Conservation (phyloP, 2,113 vertebrate genomes). For the Brachionichthys hirsutus region DNA sequence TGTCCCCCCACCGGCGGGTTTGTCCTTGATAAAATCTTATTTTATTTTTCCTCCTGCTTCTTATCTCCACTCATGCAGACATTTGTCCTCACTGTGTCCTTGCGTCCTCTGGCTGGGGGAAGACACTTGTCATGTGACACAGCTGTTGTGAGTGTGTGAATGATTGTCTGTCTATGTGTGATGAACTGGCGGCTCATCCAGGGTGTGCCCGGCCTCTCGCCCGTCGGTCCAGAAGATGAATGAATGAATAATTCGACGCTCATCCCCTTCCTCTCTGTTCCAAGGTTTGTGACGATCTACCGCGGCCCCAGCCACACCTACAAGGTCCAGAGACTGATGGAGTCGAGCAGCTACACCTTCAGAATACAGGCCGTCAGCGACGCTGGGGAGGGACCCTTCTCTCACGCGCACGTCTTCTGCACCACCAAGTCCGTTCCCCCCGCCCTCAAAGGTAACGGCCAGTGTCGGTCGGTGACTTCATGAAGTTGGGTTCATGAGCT, state of each 20-base stretch:
- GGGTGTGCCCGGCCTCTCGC: not conserved
- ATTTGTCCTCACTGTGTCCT: not conserved
- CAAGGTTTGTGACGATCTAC: slow-evolving; percentile 94
- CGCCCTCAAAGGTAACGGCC: slow-evolving; percentile 94
- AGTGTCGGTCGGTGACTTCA: slow-evolving; percentile 53
- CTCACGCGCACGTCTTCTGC: slow-evolving; percentile 88
- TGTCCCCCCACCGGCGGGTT: no score
- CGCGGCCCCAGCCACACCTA: slow-evolving; percentile 96
- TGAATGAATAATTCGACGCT: no score
- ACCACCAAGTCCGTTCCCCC: slow-evolving; percentile 95
- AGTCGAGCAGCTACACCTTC: slow-evolving; percentile 92
- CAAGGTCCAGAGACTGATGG: slow-evolving; percentile 91
- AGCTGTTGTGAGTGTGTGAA: no score
- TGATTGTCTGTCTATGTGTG: no score
- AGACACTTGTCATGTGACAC: no score
- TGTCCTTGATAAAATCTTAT: no score
- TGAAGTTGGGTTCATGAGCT: no score
- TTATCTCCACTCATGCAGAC: slow-evolving; percentile 2
- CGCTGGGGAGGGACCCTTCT: slow-evolving; percentile 94
- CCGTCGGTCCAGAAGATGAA: not conserved
- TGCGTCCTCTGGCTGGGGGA: slow-evolving; percentile 3
- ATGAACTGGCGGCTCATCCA: no score
- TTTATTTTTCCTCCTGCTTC: not conserved
- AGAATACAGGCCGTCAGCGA: slow-evolving; percentile 93
- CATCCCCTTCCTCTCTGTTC: not conserved